Base-by-base conservation (phyloP, 1,140 invertebrate species). In the Samia ricini region DNA sequence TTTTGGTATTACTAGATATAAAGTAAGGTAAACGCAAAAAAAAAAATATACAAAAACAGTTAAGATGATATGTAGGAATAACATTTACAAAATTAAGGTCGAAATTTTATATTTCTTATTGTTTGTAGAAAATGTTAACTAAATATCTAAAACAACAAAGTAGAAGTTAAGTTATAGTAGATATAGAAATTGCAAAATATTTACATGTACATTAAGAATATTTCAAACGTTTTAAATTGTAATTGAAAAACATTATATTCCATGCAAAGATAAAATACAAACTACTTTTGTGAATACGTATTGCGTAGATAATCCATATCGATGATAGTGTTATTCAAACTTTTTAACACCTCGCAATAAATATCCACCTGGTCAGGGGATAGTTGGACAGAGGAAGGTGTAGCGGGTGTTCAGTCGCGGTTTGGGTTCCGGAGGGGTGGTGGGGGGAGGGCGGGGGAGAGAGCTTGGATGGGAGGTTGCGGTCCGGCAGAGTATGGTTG, bases 341-440 rank as follows among this genome's bases (percentile, higher is more conserved):
- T 66, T 72, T 71, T 75, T 42, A 42, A 73, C 68, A 75, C 74
- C 33, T 76, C 74, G 79, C 77, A 87, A 84, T 83, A 79, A 80
- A 76, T 85, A 87, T 80, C 79, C 81, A 83, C 79, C 71, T 72
- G 75, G 74, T 66, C 57, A 60, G 54, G 50, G 61, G 54, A 51
- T 36, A 29, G 54, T 29, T 48, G 69, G 64, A 60, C 64, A 22
- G 52, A 15, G 33, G 36, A 20, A 29, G 60, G 50, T 21, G 10
- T 21, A 22, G 68, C 18, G 64, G 36, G 63, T 36, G n/a, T 23
- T 29, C 49, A 3, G 64, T 36, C 66, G 70, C 55, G n/a, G 56
- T 55, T 55, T 52, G 63, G 48, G 65, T 52, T 63, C 68, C 50
- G 66, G n/a, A n/a, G n/a, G n/a, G n/a, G n/a, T n/a, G n/a, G 58